These are phyloP conservation scores for Vanessa tameamea DNA, from an alignment of 1,140 invertebrate genomes.

Conservation along the genomic window DNA sequence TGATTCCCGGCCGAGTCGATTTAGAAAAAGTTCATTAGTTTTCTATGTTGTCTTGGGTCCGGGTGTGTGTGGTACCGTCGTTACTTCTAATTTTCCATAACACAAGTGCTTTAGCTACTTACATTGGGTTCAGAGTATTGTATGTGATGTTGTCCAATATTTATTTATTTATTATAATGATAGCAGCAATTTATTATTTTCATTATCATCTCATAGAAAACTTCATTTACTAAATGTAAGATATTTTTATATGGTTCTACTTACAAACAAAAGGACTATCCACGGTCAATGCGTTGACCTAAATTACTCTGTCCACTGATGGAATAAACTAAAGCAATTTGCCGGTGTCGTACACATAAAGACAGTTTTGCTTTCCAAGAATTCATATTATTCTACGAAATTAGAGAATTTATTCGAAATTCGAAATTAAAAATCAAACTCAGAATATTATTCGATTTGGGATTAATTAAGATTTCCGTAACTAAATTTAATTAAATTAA, in stretches of 20 bases:
- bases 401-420: neutral
- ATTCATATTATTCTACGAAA: constrained; percentile 7
- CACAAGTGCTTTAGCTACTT: too few species aligned
- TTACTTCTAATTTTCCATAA: too few species aligned
- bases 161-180: too few species aligned
- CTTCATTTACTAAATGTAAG: neutral
- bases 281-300: constrained; percentile 12
- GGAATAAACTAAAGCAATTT: constrained; percentile 26
- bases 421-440: neutral
- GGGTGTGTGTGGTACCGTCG: too few species aligned
- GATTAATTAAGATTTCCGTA: neutral
- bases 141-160: too few species aligned
- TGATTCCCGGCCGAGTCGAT: too few species aligned
- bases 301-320: constrained; percentile 20
- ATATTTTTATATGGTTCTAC: neutral
- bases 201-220: neutral
- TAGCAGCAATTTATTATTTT: neutral
- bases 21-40: too few species aligned
- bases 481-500: neutral
- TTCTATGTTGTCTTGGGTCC: too few species aligned
- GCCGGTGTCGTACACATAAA: constrained; percentile 17
- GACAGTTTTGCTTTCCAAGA: neutral
- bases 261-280: constrained; percentile 15
- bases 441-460: neutral
- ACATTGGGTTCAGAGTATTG: too few species aligned